These are phyloP conservation scores for Phasianus colchicus DNA, from an alignment of 2,113 vertebrate species.

Conservation along the genomic window DNA sequence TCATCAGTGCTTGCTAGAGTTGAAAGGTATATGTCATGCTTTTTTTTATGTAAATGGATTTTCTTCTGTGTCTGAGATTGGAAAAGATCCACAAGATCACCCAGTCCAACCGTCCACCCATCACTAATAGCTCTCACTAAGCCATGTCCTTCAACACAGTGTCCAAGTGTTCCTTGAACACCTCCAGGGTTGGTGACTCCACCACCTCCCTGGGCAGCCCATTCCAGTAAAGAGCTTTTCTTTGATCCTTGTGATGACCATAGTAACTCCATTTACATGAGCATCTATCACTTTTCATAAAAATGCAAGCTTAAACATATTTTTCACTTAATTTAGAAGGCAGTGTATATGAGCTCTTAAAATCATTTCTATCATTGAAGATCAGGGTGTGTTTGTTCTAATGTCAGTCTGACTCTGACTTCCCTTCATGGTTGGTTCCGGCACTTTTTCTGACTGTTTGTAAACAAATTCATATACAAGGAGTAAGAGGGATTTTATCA, in stretches of 20 bases:
- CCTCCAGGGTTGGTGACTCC: too few species aligned
- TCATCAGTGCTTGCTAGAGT: slow-evolving; percentile 74
- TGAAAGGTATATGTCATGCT: slow-evolving; percentile 70
- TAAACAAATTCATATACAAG: neutral
- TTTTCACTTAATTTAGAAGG: neutral
- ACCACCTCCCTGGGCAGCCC: too few species aligned
- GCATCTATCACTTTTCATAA: neutral
- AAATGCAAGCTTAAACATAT: neutral
- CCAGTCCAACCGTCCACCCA: too few species aligned
- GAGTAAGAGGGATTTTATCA: neutral
- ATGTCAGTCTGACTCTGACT: neutral
- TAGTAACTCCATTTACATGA: neutral
- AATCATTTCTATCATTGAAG: neutral
- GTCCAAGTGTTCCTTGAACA: too few species aligned
- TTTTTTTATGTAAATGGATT: neutral
- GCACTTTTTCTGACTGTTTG: neutral
- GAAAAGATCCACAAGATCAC: too few species aligned
- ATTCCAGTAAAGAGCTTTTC: neutral
- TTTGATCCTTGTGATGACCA: neutral
- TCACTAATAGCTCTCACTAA: too few species aligned
- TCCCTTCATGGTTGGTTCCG: neutral
- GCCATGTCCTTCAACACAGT: too few species aligned
- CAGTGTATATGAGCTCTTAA: neutral
- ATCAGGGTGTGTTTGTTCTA: neutral
- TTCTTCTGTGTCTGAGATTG: neutral